A percentile compares a stretch with the other conserved stretches of the same genome.
Conservation (phyloP, 2,113 vertebrate genomes). For the Aplodontia rufa region DNA sequence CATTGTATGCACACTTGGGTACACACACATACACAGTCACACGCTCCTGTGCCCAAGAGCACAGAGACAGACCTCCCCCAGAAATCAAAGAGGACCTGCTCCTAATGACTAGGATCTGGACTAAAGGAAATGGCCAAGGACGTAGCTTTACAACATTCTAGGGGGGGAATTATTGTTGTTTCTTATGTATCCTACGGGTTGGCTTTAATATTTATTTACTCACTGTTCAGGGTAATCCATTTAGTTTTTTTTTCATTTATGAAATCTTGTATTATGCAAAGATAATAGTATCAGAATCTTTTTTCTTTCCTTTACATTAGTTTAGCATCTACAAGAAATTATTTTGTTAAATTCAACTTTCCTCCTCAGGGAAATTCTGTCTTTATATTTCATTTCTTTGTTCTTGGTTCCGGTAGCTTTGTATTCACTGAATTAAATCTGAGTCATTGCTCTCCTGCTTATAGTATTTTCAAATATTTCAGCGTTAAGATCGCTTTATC, state of each 20-base stretch:
- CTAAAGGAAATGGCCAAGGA: not conserved
- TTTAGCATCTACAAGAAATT: slow-evolving; percentile 24
- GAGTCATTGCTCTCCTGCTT: not conserved
- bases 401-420: not conserved
- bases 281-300: not conserved
- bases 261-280: slow-evolving; percentile 16
- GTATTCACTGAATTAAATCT: not conserved
- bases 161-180: not conserved
- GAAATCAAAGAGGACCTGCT: not conserved
- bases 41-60: not conserved
- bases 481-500: not conserved
- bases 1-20: not conserved
- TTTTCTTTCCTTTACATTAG: not conserved
- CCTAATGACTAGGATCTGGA: not conserved
- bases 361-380: not conserved
- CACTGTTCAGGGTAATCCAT: not conserved
- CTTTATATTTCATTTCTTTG: not conserved
- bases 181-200: not conserved
- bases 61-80: not conserved
- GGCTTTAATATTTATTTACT: slow-evolving; percentile 39
- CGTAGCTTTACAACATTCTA: not conserved
- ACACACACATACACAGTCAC: not conserved
- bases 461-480: not conserved
- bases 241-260: not conserved
- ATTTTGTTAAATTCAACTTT: slow-evolving; percentile 33